Conservation (phyloP, 2,797 vertebrate species). For the Pseudopleuronectes americanus region DNA sequence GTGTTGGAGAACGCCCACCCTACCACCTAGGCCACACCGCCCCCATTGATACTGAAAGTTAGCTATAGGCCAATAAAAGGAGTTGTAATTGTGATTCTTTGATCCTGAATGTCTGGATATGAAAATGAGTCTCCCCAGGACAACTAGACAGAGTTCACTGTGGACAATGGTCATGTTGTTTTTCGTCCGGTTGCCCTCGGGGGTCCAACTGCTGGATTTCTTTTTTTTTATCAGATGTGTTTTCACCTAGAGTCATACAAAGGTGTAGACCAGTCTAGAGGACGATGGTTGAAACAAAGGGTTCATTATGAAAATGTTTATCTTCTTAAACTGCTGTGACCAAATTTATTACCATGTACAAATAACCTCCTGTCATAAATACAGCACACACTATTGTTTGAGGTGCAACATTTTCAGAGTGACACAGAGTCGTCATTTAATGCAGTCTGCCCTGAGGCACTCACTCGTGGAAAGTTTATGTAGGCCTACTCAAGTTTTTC, state of each 20-base stretch:
- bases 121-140: not conserved
- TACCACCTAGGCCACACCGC: too few relatives aligned
- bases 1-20: too few relatives aligned
- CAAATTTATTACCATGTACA: not conserved
- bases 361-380: not conserved
- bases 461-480: too few relatives aligned
- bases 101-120: not conserved
- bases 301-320: not conserved
- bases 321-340: not conserved
- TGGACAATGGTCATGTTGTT: slow-evolving; percentile 11
- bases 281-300: slow-evolving; percentile 1
- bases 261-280: not conserved
- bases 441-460: too few relatives aligned
- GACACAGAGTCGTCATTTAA: not conserved
- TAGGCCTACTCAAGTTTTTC: too few relatives aligned
- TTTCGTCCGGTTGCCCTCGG: not conserved
- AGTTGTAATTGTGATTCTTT: not conserved
- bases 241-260: slow-evolving; percentile 17
- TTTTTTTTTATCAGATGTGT: slow-evolving; percentile 29
- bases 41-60: not conserved
- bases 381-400: not conserved
- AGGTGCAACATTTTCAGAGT: not conserved
- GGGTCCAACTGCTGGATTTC: slow-evolving; percentile 26
- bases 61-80: not conserved
- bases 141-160: not conserved